These are phyloP conservation scores for Tupaia tana DNA, from an alignment of 2,113 vertebrate genomes.

Conservation along the genomic window DNA sequence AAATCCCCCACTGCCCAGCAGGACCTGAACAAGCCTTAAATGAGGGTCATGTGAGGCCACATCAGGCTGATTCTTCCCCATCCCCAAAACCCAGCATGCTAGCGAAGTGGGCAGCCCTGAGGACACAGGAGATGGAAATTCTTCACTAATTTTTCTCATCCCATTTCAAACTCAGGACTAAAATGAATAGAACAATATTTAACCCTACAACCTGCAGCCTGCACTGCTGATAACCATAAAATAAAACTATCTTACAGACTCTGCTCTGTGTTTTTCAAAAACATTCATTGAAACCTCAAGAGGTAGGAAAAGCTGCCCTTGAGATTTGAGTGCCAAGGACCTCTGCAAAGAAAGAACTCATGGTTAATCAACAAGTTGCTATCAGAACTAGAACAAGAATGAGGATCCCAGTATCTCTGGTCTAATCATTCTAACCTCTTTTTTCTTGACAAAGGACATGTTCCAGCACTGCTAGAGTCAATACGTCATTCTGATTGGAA, in stretches of 20 bases:
- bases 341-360: not conserved
- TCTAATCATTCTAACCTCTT: not conserved
- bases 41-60: not conserved
- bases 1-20: slow-evolving; percentile 37
- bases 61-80: not conserved
- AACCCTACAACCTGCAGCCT: not conserved
- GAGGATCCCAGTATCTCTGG: not conserved
- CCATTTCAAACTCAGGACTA: not conserved
- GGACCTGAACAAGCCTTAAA: slow-evolving; percentile 10
- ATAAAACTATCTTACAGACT: not conserved
- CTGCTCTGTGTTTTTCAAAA: not conserved
- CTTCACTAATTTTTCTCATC: not conserved
- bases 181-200: slow-evolving; percentile 35
- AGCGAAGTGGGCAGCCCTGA: not conserved
- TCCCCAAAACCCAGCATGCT: not conserved
- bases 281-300: not conserved
- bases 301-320: not conserved
- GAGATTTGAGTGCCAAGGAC: not conserved
- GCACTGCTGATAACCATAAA: not conserved
- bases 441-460: not conserved
- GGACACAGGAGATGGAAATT: not conserved
- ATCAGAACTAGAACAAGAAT: not conserved
- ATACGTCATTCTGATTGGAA: not conserved
- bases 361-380: not conserved
- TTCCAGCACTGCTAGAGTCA: no score